These are phyloP conservation scores for Brevimyrus niger DNA, from an alignment of 2,113 vertebrate species.

Conservation along the genomic window DNA sequence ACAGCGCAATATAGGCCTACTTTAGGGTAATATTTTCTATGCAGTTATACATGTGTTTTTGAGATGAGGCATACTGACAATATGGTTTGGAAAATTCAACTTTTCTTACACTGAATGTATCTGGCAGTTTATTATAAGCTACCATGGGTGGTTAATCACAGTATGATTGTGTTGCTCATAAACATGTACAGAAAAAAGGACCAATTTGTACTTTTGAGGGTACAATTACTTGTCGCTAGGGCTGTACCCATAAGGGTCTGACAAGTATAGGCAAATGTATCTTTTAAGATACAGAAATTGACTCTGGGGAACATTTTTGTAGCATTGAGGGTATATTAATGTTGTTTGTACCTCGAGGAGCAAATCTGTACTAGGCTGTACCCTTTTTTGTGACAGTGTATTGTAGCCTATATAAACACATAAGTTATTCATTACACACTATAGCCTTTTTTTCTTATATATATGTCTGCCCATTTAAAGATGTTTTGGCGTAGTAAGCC, in stretches of 20 bases:
- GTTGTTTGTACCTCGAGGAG: neutral
- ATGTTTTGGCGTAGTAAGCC: neutral
- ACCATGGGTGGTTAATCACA: neutral
- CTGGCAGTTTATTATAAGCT: neutral
- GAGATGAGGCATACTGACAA: neutral
- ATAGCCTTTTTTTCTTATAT: neutral
- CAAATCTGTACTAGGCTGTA: neutral
- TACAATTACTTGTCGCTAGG: neutral
- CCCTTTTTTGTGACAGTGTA: neutral
- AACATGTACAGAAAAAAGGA: neutral
- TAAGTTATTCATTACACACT: neutral
- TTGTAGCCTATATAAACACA: neutral
- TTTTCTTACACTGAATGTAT: neutral
- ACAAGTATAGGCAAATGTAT: neutral
- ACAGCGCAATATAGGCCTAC: neutral
- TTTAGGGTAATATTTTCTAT: neutral
- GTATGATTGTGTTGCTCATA: neutral
- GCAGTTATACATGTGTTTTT: neutral
- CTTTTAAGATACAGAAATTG: neutral
- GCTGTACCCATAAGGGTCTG: neutral
- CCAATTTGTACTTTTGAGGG: neutral
- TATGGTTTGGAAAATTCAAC: neutral
- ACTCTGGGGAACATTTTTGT: neutral
- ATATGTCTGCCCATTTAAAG: neutral
- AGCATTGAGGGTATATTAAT: neutral